Evolutionary conservation across 2,113 vertebrate species (phyloP), one percentile per base, ranked within the genome.

Genomic region (Sciurus niger): DNA sequence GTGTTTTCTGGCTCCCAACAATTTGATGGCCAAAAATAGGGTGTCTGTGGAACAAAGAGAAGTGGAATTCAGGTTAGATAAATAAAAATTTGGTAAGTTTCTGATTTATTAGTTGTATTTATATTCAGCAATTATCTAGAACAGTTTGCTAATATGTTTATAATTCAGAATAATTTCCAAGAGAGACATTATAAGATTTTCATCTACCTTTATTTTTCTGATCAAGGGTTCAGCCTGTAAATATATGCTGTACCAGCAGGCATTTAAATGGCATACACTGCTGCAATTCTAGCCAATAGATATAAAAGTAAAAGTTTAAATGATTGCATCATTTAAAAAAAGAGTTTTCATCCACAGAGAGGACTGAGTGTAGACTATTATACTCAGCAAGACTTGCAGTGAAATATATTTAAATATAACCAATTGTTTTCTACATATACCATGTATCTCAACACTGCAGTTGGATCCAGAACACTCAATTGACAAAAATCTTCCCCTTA

Each of bases 1-100:
- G 99, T 99, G 98, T 99, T 99, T 99, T 99, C 99, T 67, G 99
- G 99, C 98, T 99, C 99, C 99, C 99, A 99, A 98, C 99, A 99
- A 98, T 99, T 99, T 97, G 99, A 99, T 97, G 99, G 99, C 99
- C 99, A 99, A 99, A 99, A 99, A 98, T 99, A 99, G 83, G 99
- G 99, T 96, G 99, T 99, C 99, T 99, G 98, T 3, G 96, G n/a
- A 95, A 78, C 80, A 82, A 96, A 95, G 97, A 92, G 96, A 97
- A 98, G 90, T 60, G 43, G 95, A 97, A 96, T n/a, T 74, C 48
- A 97, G 58, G 93, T 99, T 98, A 98, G 98, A 95, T 74, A 98
- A 78, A 51, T 43, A 28, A 96, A 93, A 37, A 17, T 40, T 94
- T 88, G 80, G 12, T 9, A 80, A 89, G 40, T 65, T 91, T 58